Conservation (phyloP, 2,888 invertebrate species). For the Eulithis testata region DNA sequence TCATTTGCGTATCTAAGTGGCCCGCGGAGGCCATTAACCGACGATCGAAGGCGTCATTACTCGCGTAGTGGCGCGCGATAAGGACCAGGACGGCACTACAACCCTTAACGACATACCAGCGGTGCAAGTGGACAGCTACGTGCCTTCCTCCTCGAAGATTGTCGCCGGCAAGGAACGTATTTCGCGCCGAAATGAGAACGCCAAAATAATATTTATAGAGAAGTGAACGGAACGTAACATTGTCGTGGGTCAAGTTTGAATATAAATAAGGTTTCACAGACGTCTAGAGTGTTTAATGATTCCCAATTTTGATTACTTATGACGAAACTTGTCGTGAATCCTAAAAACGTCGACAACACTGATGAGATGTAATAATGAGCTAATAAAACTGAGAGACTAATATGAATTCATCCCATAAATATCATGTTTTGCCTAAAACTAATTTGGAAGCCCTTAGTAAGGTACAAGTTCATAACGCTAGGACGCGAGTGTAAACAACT, state of each 20-base stretch:
- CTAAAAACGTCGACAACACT: too few species aligned
- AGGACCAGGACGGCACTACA: conserved; percentile 67
- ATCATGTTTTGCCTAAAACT: conserved; percentile 13
- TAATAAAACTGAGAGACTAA: conserved; percentile 1
- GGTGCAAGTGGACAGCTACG: conserved; percentile 71
- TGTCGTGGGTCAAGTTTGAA: conserved; percentile 7
- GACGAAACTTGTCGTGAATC: too few species aligned
- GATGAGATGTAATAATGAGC: too few species aligned
- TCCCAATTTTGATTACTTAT: neutral
- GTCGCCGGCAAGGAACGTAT: conserved; percentile 52
- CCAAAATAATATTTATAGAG: conserved; percentile 37
- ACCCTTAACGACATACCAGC: conserved; percentile 71
- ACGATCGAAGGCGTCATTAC: conserved; percentile 82
- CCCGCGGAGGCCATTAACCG: conserved; percentile 80
- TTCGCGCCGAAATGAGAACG: conserved; percentile 44
- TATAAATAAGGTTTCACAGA: neutral
- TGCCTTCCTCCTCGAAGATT: conserved; percentile 55
- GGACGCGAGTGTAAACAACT: conserved; percentile 49
- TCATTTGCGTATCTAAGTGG: conserved; percentile 85
- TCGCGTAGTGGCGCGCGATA: conserved; percentile 76
- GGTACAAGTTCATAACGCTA: conserved; percentile 30
- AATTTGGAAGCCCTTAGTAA: conserved; percentile 30
- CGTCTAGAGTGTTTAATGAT: neutral
- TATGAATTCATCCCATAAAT: conserved; percentile 5
- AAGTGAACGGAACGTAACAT: conserved; percentile 40